Base-by-base conservation (phyloP, 30 jellyfish, hydroid and myxozoan species). In the Catostylus mosaicus region DNA sequence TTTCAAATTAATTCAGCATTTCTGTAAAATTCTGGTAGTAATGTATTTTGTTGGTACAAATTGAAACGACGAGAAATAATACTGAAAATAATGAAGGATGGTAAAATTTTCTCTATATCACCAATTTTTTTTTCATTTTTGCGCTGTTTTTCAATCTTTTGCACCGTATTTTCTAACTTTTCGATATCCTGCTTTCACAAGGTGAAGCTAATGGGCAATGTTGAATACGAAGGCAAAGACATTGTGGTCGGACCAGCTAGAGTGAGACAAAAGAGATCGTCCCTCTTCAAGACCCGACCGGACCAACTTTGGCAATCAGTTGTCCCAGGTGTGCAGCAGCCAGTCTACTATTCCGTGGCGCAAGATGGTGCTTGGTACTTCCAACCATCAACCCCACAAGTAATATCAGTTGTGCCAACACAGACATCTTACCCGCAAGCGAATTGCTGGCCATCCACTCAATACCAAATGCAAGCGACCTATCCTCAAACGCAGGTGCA, bases 201-300 rank as follows among this genome's bases (percentile, higher is more conserved):
- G 88, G 93, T 92, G 50, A 92, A 92, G 65, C 87, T 54, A 74
- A 51, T 82, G 43, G 95, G 94, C 31, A 88, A 78, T 45, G 96
- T 94, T 0, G 89, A 83, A 23, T 94, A 73, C 77, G 89, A 84
- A 26, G 94, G 89, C 32, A 90, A 89, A 45, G 99, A 94, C 18
- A 60, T 94, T 5, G 96, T 94, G 0, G 77, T 94, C 29, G 99
- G 99, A 22, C 99, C 97, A 4, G 99, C 99, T 0, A 70, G 93
- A 64, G 88, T 88, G 61, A 96, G 99, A 70, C 91, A 92, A 75
- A 92, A 92, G 95, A 83, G 98, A 23, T 67, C 82, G n/a, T 59
- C 91, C 4, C 89, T 90, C 36, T 73, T 82, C 85, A 73, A 71
- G 51, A 65, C 59, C 11, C 90, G 97, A 14, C 97, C 92, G 0